These are phyloP conservation scores for Podarcis lilfordi DNA, from an alignment of 2,797 vertebrate species.

Conservation along the genomic window DNA sequence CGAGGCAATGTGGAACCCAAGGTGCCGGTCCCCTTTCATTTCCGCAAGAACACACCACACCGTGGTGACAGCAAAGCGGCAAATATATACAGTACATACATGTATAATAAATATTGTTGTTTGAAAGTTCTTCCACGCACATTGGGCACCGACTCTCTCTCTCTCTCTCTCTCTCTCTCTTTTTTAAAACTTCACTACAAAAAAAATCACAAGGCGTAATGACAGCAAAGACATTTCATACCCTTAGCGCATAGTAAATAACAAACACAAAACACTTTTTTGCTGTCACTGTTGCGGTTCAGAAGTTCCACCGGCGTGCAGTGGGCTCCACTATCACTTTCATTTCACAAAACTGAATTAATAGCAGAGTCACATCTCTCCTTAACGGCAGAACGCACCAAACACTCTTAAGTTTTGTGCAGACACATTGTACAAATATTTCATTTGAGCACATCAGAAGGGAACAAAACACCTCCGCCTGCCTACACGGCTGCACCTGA, in stretches of 20 bases:
- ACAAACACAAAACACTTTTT: conserved; percentile 57
- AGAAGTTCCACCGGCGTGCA: conserved; percentile 63
- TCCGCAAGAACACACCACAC: conserved; percentile 56
- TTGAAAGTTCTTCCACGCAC: conserved; percentile 68
- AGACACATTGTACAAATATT: conserved; percentile 60
- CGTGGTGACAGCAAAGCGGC: conserved; percentile 71
- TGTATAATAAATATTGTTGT: conserved; percentile 71
- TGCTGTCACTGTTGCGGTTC: conserved; percentile 63
- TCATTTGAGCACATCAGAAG: conserved; percentile 60
- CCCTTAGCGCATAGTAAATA: conserved; percentile 69
- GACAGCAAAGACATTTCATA: conserved; percentile 73
- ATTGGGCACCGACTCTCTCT: conserved; percentile 66
- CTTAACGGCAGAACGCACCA: conserved; percentile 64
- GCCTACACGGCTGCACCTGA: conserved; percentile 46
- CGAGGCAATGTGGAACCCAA: conserved; percentile 20
- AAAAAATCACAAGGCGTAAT: conserved; percentile 59
- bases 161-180: not conserved
- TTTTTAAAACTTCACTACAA: conserved; percentile 63
- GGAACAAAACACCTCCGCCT: not conserved
- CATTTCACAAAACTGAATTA: conserved; percentile 64
- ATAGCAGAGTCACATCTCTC: conserved; percentile 63
- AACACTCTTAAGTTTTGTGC: conserved; percentile 59
- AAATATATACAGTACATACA: conserved; percentile 60
- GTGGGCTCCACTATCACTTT: conserved; percentile 53
- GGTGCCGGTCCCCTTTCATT: conserved; percentile 70